Evolutionary conservation across 1,140 invertebrate species (phyloP), one percentile per base, ranked within the genome.

Genomic region (Ceratosolen fusciceps): DNA sequence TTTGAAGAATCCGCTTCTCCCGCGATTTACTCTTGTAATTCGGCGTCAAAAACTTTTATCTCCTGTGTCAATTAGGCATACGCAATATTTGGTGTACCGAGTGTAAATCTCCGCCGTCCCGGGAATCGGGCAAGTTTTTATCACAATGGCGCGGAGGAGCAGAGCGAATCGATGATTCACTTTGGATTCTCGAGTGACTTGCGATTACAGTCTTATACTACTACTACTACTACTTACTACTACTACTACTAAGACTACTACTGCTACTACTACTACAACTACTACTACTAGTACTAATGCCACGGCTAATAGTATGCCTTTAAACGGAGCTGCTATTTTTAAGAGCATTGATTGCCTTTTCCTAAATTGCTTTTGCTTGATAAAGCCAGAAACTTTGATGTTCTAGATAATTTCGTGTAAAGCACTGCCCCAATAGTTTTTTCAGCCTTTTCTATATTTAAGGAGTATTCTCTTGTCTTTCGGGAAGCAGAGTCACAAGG

Each of bases 111-210:
- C 19, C 37, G 60, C 31, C n/a, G 60, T 37, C n/a, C 24, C 21
- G 37, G 73, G 62, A 54, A 31, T 49, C 58, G 58, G 39, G 24
- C n/a, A 74, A 37, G 24, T 74, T 74, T 60, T 74, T 74, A 74
- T 60, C 72, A 54, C 54, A 54, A 65, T 58, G 54, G 52, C 72
- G 52, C 26, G 29, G 56, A 60, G 29, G 56, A 60, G 67, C 74
- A 29, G 19, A 56, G 43, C 65, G 37, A 47, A 70, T 76, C n/a
- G 62, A 70, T 77, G 75, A 77, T 77, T 77, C 75, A 77, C 67
- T 71, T 37, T 71, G 56, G 49, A 77, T 77, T 77, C 75, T 71
- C 39, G 67, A 58, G 54, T 77, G 75, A 77, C 75, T 71, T 60
- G 67, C 74, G 43, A 76, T 76, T 68, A 76, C 43, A 56, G n/a